A percentile compares a stretch with the other conserved stretches of the same genome.
phyloP scores from a whole-genome alignment of 1,140 invertebrate species.

The Aphelenchoides fujianensis region DNA sequence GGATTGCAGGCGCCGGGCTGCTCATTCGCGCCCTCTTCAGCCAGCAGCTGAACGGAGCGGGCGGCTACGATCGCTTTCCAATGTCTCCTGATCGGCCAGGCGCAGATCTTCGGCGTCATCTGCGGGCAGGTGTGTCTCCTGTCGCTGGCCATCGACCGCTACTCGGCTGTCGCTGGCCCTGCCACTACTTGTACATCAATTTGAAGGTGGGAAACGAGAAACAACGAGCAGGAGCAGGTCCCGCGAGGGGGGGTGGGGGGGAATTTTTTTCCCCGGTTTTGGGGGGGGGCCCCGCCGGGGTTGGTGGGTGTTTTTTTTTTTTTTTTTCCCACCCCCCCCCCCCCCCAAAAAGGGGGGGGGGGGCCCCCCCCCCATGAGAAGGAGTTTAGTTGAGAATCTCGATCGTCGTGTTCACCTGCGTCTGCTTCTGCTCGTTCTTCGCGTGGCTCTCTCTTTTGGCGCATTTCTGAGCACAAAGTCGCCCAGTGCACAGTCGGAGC shows the following conservation, averaged over 20 bases:
- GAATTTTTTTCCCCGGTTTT: too few relatives aligned
- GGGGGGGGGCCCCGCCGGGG: too few relatives aligned
- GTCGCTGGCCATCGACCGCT: conserved; percentile 6
- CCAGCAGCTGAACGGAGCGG: background rate
- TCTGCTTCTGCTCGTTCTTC: conserved; percentile 1
- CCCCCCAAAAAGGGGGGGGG: too few relatives aligned
- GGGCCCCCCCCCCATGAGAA: too few relatives aligned
- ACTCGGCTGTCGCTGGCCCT: conserved; percentile 12
- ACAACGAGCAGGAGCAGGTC: too few relatives aligned
- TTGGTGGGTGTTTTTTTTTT: too few relatives aligned
- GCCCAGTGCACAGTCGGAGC: conserved; percentile 12
- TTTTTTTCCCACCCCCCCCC: too few relatives aligned
- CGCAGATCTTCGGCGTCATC: background rate
- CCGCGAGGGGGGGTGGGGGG: too few relatives aligned
- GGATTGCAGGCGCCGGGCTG: conserved; percentile 5
- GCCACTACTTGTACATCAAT: background rate
- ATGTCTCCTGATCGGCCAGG: conserved; percentile 1
- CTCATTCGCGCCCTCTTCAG: conserved; percentile 2
- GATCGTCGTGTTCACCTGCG: background rate
- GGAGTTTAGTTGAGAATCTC: background rate
- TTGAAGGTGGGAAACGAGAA: too few relatives aligned
- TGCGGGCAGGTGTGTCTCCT: background rate
- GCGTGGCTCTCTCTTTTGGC: background rate
- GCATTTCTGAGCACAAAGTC: background rate
- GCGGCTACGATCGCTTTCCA: background rate